Evolutionary conservation across 2,797 vertebrate species (phyloP), one percentile per base, ranked within the genome.

Genomic region (Xenentodon cancila): DNA sequence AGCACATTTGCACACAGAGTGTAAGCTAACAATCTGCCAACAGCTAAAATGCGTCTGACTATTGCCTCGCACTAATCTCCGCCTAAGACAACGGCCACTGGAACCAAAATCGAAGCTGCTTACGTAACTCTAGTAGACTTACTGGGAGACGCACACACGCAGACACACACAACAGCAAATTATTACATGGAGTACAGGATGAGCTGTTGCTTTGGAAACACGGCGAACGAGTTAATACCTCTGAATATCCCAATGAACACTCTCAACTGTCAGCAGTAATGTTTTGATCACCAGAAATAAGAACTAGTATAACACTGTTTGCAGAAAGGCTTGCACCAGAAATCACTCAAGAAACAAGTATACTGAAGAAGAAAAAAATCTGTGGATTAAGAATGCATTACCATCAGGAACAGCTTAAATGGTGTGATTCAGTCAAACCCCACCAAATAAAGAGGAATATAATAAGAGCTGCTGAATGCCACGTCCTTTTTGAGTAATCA

Each of bases 1-100:
- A 91, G 89, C 89, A 91, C 91, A 93, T 92, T 92, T 89, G 89
- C 89, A 87, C 88, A 92, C 80, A 84, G 73, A 88, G 86, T 87
- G 88, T 89, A 87, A 89, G 88, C 85, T 88, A 88, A 88, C 89
- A 85, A 90, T 84, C 87, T 86, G 86, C 88, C 88, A 90, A 80
- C 88, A 83, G 88, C 88, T 75, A 86, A 83, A 88, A 86, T 55
- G 79, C 82, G 88, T 90, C 85, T 86, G 84, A 77, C 79, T 79
- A 43, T 46, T 78, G 88, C 79, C 85, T 77, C 37, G 80, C 65
- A 75, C 85, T 87, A 88, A 89, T 90, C 88, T 85, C 72, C 70
- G 77, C 77, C 72, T 79, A 88, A 85, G 77, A 85, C 82, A 83
- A 81, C 62, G 77, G 60, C 82, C 80, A 80, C 83, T 80, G 79